These are phyloP conservation scores for Actias luna DNA, from an alignment of 2,888 invertebrate species.

Conservation along the genomic window DNA sequence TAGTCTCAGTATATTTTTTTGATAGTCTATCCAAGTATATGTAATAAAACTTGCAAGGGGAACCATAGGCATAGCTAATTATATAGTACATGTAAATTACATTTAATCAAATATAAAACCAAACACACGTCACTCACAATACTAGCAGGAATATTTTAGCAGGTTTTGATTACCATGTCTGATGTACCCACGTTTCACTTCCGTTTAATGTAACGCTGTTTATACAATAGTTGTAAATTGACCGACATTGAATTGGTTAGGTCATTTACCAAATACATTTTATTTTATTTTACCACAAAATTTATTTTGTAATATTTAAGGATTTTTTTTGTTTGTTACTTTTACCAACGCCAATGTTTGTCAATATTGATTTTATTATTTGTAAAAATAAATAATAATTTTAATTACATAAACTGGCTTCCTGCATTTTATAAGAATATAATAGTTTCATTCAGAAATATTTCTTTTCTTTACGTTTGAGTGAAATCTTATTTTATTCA, in stretches of 20 bases:
- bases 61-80: too few relatives aligned
- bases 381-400: too few relatives aligned
- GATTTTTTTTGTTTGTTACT: not conserved
- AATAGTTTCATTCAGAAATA: not conserved
- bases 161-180: constrained; percentile 67
- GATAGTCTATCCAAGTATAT: too few relatives aligned
- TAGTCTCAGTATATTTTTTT: too few relatives aligned
- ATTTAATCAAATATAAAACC: constrained; percentile 57
- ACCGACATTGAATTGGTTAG: not conserved
- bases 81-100: constrained; percentile 20
- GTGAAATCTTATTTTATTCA: not conserved
- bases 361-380: too few relatives aligned
- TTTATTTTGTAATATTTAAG: not conserved
- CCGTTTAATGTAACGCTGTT: constrained; percentile 27
- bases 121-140: constrained; percentile 57
- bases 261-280: not conserved
- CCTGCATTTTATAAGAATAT: too few relatives aligned
- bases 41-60: too few relatives aligned
- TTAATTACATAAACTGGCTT: too few relatives aligned
- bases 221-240: not conserved
- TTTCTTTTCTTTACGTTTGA: not conserved
- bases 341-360: too few relatives aligned
- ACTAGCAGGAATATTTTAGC: constrained; percentile 49
- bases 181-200: constrained; percentile 45
- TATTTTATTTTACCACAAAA: not conserved